These are phyloP conservation scores for Danio rerio DNA, from an alignment of 2,113 vertebrate species.

Conservation along the genomic window DNA sequence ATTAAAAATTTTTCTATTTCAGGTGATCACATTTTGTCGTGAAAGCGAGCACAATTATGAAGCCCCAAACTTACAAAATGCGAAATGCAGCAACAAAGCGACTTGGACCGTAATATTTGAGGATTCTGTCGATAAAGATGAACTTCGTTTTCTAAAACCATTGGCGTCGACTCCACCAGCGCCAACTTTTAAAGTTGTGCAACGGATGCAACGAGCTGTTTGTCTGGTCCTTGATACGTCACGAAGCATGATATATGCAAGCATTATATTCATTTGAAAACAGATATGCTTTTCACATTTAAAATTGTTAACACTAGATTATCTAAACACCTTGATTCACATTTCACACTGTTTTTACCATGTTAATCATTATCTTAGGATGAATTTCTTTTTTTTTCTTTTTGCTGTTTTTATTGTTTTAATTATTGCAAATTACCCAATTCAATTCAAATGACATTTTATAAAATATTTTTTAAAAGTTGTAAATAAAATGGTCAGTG, in stretches of 20 bases:
- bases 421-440: slow-evolving; percentile 51
- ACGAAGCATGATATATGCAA: no score
- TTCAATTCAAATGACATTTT: no score
- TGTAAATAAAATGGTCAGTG: no score
- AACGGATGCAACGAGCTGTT: slow-evolving; percentile 62
- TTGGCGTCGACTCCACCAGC: slow-evolving; percentile 51
- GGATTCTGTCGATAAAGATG: slow-evolving; percentile 58
- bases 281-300: no score
- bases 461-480: no score
- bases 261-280: no score
- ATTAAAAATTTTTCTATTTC: slow-evolving; percentile 62
- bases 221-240: slow-evolving; percentile 77
- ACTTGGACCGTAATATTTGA: slow-evolving; percentile 69
- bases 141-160: slow-evolving; percentile 48
- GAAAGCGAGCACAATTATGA: slow-evolving; percentile 70
- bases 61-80: slow-evolving; percentile 75
- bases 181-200: slow-evolving; percentile 63
- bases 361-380: no score
- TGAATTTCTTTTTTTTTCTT: no score
- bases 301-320: no score
- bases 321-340: no score
- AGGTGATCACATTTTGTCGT: slow-evolving; percentile 75
- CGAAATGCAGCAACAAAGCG: slow-evolving; percentile 71
- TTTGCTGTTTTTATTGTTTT: no score
- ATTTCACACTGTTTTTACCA: no score